Conservation (phyloP, 2,113 vertebrate genomes). For the Prionailurus viverrinus region DNA sequence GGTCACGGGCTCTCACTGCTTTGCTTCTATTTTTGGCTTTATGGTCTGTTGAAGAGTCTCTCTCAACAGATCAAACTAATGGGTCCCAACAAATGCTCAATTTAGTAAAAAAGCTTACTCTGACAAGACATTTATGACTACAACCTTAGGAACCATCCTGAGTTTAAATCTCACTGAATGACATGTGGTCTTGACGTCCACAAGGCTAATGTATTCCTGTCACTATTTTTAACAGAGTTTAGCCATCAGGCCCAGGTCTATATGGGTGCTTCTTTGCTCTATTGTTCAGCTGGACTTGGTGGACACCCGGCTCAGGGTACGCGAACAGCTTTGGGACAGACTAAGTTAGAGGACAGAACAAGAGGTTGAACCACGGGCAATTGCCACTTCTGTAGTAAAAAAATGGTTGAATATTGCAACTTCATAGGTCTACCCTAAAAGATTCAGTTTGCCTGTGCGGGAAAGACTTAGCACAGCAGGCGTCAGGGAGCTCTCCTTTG, state of each 20-base stretch:
- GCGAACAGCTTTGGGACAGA: not conserved
- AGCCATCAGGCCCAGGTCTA: not conserved
- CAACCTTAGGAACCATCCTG: not conserved
- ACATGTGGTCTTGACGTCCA: not conserved
- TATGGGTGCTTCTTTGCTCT: not conserved
- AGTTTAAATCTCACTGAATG: not conserved
- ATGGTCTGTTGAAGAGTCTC: not conserved
- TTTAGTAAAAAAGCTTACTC: not conserved
- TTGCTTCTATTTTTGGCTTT: not conserved
- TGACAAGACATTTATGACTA: not conserved
- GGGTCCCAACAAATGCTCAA: not conserved
- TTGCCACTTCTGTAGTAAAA: not conserved
- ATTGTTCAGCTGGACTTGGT: not conserved
- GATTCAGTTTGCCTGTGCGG: not conserved
- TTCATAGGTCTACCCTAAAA: not conserved
- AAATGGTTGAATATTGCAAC: not conserved
- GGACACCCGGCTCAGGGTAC: not conserved
- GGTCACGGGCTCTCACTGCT: not conserved
- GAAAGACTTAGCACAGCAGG: not conserved
- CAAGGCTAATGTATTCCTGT: not conserved
- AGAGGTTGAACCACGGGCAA: not conserved
- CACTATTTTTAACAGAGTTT: not conserved
- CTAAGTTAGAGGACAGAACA: not conserved
- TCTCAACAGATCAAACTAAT: not conserved
- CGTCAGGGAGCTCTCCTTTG: not conserved